Evolutionary conservation across 2,797 vertebrate genomes (phyloP).

Genomic region (Pygocentrus nattereri): DNA sequence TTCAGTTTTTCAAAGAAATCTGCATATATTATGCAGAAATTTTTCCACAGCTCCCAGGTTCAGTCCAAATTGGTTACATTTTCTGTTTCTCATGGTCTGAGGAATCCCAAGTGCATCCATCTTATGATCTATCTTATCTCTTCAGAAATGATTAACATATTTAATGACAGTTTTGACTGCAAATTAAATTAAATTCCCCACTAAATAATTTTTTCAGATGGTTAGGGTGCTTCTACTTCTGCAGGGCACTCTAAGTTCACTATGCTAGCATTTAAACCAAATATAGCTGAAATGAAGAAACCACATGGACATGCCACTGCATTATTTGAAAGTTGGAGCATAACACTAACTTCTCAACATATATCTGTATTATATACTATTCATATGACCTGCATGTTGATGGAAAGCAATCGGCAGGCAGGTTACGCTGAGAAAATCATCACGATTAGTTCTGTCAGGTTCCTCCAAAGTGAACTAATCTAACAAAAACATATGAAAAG

Average conservation of each 20-base stretch:
- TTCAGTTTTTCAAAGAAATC: too few species aligned
- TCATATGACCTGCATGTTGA: slow-evolving; percentile 24
- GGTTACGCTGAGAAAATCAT: slow-evolving; percentile 27
- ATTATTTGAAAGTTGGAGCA: background rate
- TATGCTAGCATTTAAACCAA: background rate
- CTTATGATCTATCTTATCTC: too few species aligned
- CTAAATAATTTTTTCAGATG: too few species aligned
- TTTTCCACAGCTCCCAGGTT: too few species aligned
- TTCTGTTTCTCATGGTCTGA: too few species aligned
- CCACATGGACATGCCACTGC: background rate
- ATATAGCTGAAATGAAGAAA: background rate
- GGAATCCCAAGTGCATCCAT: too few species aligned
- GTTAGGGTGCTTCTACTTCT: too few species aligned
- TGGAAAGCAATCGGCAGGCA: slow-evolving; percentile 44
- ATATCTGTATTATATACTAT: slow-evolving; percentile 14
- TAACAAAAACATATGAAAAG: slow-evolving; percentile 32
- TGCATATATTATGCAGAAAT: too few species aligned
- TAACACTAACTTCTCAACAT: background rate
- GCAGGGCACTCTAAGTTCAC: background rate
- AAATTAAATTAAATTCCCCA: too few species aligned
- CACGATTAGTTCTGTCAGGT: slow-evolving; percentile 45
- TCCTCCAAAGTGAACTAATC: slow-evolving; percentile 23
- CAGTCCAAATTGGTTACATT: too few species aligned
- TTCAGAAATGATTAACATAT: too few species aligned
- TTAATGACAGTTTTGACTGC: too few species aligned